Base-by-base conservation (phyloP, 2,113 vertebrate species). In the Anas platyrhynchos region DNA sequence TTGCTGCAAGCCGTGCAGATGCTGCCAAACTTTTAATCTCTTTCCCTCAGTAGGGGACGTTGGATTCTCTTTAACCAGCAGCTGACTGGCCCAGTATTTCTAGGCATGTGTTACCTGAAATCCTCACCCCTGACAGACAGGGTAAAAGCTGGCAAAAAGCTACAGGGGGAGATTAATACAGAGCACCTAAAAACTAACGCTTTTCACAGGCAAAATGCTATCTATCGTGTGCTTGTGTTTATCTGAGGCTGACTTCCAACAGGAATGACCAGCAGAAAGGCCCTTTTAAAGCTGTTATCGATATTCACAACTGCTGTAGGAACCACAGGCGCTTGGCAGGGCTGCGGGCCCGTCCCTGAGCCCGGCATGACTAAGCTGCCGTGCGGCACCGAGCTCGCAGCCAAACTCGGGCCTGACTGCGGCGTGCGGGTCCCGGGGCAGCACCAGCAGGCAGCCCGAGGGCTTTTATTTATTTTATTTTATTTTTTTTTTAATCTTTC, bases 341-440 rank as follows among this genome's bases (percentile, higher is more conserved):
- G 61, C 22, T 3, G 46, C 62, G 81, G 74, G 66, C 48, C 38
- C 21, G 52, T 32, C 86, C 52, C 79, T 74, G 59, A n/a, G 62
- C 86, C 46, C 54, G 69, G 93, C 91, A 84, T 95, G 95, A 95
- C 94, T 95, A 92, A 96, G 94, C 96, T 88, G n/a, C 34, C n/a
- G 83, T 0, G 52, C 9, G 75, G 74, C 69, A 46, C 14, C 41
- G 73, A 86, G 76, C 94, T 83, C 65, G 67, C 4, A 11, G 86
- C 80, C 56, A 6, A 43, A 21, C 13, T 25, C 8, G 1, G 13
- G 25, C 82, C 3, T 25, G 62, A 20, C 14, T 3, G 46, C 1
- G 18, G 26, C 13, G 67, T 1, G n/a, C 58, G 44, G 27, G 76
- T 21, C 73, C 77, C 4, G 29, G 2, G 23, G 41, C 2, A 43